These are phyloP conservation scores for Lordiphosa clarofinis DNA, from an alignment of 1,140 invertebrate species.

Conservation along the genomic window DNA sequence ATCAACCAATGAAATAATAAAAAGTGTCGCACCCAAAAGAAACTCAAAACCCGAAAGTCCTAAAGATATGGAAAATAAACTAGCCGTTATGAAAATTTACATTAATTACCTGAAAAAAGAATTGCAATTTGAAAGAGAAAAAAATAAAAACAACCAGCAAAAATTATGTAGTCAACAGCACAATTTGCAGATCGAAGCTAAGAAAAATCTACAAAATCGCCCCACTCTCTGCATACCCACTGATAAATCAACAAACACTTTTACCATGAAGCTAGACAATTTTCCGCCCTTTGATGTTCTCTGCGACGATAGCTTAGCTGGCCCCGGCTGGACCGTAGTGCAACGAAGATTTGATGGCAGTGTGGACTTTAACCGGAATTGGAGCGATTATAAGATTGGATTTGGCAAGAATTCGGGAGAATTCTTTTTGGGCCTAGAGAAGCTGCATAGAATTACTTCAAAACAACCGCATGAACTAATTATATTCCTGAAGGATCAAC, in stretches of 20 bases:
- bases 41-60: too few relatives aligned
- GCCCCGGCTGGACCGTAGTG: background rate
- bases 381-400: conserved; percentile 1
- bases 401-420: background rate
- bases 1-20: too few relatives aligned
- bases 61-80: too few relatives aligned
- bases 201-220: background rate
- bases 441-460: conserved; percentile 3
- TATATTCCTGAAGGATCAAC: background rate
- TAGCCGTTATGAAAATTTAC: too few relatives aligned
- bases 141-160: too few relatives aligned
- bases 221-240: background rate
- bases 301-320: background rate
- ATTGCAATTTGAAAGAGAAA: too few relatives aligned
- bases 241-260: background rate
- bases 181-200: too few relatives aligned
- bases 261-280: background rate
- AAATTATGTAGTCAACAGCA: too few relatives aligned
- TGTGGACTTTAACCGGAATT: background rate
- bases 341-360: background rate
- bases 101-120: too few relatives aligned
- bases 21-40: too few relatives aligned
- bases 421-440: conserved; percentile 12
- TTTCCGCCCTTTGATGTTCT: background rate
- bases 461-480: background rate